A percentile compares a stretch with the other conserved stretches of the same genome.
Conservation (phyloP, 2,888 invertebrate species). For the Diarsia mendica region DNA sequence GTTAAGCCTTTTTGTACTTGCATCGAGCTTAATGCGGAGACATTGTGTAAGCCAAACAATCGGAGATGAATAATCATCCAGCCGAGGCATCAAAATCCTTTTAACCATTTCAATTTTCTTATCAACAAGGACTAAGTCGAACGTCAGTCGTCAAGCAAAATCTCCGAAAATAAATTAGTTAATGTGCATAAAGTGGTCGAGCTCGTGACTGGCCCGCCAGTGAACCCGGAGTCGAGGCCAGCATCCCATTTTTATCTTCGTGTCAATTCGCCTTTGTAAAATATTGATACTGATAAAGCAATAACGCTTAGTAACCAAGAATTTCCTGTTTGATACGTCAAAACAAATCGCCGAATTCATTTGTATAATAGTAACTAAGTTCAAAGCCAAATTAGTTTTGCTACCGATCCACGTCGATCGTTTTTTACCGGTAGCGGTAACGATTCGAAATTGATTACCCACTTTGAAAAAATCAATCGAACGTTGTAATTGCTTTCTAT, state of each 20-base stretch:
- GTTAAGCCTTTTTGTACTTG: slow-evolving; percentile 51
- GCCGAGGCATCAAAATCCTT: slow-evolving; percentile 71
- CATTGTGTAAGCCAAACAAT: slow-evolving; percentile 64
- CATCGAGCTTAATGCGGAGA: slow-evolving; percentile 44
- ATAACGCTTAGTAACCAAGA: slow-evolving; percentile 75
- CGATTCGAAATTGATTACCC: slow-evolving; percentile 71
- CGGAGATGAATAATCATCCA: slow-evolving; percentile 59
- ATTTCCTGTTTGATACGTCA: slow-evolving; percentile 80
- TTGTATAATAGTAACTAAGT: slow-evolving; percentile 62
- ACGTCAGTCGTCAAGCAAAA: slow-evolving; percentile 82
- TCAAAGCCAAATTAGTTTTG: slow-evolving; percentile 64
- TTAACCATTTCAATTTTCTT: slow-evolving; percentile 73
- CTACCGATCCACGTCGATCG: slow-evolving; percentile 66
- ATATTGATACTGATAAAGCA: slow-evolving; percentile 82
- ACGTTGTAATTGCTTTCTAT: slow-evolving; percentile 74
- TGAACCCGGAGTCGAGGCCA: slow-evolving; percentile 76
- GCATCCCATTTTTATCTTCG: slow-evolving; percentile 79
- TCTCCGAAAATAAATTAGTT: slow-evolving; percentile 85
- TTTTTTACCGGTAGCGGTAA: slow-evolving; percentile 74
- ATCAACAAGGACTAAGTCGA: slow-evolving; percentile 74
- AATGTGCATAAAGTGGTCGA: slow-evolving; percentile 84
- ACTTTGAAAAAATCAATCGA: slow-evolving; percentile 72
- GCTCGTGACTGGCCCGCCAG: slow-evolving; percentile 85
- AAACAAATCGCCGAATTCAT: slow-evolving; percentile 66
- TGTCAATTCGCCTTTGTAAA: slow-evolving; percentile 81